Evolutionary conservation across 2,797 vertebrate genomes (phyloP).

Genomic region (Tauraco hartlaubi): DNA sequence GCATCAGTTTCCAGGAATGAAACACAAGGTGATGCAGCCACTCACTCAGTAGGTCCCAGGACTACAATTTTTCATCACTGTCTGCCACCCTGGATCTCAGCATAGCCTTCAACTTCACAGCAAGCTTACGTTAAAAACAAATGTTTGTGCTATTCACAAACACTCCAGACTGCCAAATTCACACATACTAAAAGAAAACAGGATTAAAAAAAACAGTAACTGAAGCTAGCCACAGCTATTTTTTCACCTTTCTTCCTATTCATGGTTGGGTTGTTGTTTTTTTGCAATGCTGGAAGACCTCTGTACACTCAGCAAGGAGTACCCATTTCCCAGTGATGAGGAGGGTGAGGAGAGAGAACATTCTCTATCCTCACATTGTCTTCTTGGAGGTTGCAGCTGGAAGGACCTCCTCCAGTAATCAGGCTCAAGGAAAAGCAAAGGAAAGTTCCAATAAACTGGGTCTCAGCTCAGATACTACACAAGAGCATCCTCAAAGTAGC

Average conservation of each 20-base stretch:
- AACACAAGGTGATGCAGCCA: neutral
- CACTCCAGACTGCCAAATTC: neutral
- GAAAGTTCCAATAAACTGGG: neutral
- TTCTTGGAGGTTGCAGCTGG: neutral
- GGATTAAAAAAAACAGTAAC: no score
- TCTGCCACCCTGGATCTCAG: neutral
- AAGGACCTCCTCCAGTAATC: neutral
- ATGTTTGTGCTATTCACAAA: neutral
- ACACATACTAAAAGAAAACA: neutral
- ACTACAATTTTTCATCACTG: neutral
- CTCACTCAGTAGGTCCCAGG: neutral
- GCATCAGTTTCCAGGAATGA: neutral
- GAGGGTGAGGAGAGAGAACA: neutral
- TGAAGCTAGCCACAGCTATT: neutral
- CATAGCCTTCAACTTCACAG: neutral
- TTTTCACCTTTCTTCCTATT: neutral
- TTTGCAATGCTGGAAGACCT: neutral
- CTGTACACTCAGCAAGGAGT: neutral
- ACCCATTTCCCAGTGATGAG: neutral
- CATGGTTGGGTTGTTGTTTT: no score
- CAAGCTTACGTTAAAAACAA: neutral
- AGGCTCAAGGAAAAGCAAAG: neutral
- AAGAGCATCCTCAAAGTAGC: neutral
- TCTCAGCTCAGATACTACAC: neutral
- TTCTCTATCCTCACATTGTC: no score